Conservation (phyloP, 2,797 vertebrate genomes). For the Sphaeramia orbicularis region DNA sequence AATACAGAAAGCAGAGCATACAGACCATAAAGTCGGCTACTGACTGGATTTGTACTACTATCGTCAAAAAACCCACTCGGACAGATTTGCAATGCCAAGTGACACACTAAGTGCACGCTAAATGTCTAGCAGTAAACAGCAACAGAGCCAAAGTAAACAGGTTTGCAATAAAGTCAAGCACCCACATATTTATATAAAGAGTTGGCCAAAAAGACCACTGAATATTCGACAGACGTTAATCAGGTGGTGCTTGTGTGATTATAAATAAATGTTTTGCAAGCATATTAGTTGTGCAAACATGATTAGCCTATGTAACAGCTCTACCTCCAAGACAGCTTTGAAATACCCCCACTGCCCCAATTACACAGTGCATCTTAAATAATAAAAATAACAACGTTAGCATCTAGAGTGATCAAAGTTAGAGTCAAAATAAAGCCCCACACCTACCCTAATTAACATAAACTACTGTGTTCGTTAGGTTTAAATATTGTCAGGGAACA, state of each 20-base stretch:
- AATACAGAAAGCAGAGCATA: not conserved
- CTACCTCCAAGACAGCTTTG: not conserved
- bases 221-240: not conserved
- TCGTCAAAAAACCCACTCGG: slow-evolving; percentile 12
- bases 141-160: slow-evolving; percentile 5
- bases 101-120: not conserved
- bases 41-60: not conserved
- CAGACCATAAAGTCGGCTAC: not conserved
- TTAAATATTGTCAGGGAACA: slow-evolving; percentile 1
- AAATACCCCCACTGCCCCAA: not conserved
- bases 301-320: no score
- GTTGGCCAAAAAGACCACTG: not conserved
- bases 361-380: not conserved
- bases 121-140: slow-evolving; percentile 12
- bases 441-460: not conserved
- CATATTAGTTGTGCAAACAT: not conserved
- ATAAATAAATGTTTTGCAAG: not conserved
- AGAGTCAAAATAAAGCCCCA: not conserved
- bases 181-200: not conserved
- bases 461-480: not conserved
- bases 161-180: not conserved
- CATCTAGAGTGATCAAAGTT: not conserved
- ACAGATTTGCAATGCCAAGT: not conserved
- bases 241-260: not conserved
- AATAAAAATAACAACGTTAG: not conserved